phyloP scores from a whole-genome alignment of 2,113 vertebrate species.

The Hippolais icterina region DNA sequence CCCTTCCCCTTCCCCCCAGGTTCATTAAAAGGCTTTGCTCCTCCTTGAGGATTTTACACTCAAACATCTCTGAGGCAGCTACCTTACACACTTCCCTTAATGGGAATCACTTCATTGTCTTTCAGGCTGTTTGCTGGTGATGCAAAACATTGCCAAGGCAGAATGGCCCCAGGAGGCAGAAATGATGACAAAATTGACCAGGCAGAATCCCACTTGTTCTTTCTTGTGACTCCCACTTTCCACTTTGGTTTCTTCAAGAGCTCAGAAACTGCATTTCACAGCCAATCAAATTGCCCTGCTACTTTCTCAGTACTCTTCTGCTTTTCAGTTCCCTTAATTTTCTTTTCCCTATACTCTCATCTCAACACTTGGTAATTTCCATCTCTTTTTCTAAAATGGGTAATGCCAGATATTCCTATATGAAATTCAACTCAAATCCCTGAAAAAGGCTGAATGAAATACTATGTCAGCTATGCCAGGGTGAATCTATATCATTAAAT shows the following conservation, averaged over 20 bases:
- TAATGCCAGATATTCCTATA: neutral
- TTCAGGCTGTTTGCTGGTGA: neutral
- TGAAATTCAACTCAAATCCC: neutral
- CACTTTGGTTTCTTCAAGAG: neutral
- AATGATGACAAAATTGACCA: neutral
- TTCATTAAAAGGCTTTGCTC: neutral
- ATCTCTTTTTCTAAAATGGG: constrained; percentile 20
- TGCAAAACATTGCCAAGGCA: neutral
- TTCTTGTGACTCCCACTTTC: neutral
- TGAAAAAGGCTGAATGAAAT: neutral
- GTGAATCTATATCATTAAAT: neutral
- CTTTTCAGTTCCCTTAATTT: neutral
- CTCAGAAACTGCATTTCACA: neutral
- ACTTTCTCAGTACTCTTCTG: neutral
- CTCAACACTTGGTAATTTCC: neutral
- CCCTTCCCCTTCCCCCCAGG: neutral
- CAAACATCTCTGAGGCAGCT: neutral
- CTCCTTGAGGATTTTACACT: neutral
- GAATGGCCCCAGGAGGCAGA: neutral
- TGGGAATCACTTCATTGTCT: neutral
- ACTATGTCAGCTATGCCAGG: neutral
- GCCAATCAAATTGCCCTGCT: neutral
- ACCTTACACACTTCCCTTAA: neutral
- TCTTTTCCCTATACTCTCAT: neutral
- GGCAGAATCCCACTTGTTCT: neutral